Base-by-base conservation (phyloP, 2,797 vertebrate genomes). In the Chelon auratus region DNA sequence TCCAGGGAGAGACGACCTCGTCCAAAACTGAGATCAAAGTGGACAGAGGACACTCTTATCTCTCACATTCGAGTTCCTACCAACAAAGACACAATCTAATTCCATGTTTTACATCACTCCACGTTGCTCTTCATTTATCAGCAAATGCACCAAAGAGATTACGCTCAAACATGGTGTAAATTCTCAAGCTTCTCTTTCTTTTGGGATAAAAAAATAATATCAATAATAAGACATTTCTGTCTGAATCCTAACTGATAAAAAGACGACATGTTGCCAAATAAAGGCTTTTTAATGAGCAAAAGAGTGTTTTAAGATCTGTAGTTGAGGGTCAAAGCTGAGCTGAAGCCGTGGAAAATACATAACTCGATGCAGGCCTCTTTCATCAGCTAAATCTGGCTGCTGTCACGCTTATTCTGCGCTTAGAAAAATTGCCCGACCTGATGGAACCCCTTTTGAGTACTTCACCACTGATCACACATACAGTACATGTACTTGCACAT, bases 381-480 rank as follows among this genome's bases (percentile, higher is more conserved):
- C 45, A 76, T 80, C 72, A 71, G 67, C 76, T 63, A 76, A 73
- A 77, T 72, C 70, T 52, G 47, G 14, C 73, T 39, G 45, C 75
- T 53, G 79, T 71, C 78, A 82, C 56, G 48, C 75, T 84, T 86
- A 80, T 79, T 81, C 63, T 81, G 54, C 69, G 51, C 67, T 80
- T n/a, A 66, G 70, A 81, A 85, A 80, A 78, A 86, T 80, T 45
- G 77, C 75, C 51, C 76, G 75, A 86, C 81, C 80, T 77, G 75
- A 86, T 68, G 48, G 77, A 70, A 63, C 56, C 62, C 36, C 62
- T 69, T 69, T 75, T 73, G 61, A 81, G 72, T 73, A 76, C 72
- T 72, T 84, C 70, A 77, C 47, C 62, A 53, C 60, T 62, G 68
- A 80, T 75, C 64, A 75, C 52, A 77, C 62, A 60, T 52, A 62